phyloP scores from a whole-genome alignment of 2,113 vertebrate species.

The Sorex fumeus region DNA sequence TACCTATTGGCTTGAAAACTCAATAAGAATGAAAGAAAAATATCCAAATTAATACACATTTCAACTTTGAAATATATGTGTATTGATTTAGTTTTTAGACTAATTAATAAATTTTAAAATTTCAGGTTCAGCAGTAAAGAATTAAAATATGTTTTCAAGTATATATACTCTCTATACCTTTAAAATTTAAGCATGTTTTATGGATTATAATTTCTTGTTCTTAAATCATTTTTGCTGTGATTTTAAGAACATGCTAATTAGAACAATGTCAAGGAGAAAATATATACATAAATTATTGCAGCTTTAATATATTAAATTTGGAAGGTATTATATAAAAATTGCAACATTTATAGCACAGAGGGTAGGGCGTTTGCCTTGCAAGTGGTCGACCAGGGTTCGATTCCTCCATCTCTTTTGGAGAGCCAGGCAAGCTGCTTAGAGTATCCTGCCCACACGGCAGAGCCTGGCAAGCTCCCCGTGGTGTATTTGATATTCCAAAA shows the following conservation, averaged over 20 bases:
- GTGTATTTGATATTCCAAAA: no score
- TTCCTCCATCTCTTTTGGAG: no score
- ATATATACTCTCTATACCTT: constrained; percentile 34
- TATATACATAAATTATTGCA: background rate
- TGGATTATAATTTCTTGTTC: constrained; percentile 22
- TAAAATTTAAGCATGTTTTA: constrained; percentile 63
- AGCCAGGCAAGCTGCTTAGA: no score
- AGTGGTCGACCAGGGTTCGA: no score
- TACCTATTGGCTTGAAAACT: constrained; percentile 76
- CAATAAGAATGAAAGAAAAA: constrained; percentile 73
- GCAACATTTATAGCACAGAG: background rate
- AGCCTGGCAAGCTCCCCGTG: no score
- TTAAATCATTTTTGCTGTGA: constrained; percentile 16
- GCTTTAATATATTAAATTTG: constrained; percentile 46
- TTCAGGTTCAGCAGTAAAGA: constrained; percentile 64
- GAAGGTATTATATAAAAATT: background rate
- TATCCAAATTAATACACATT: constrained; percentile 69
- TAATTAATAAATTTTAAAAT: constrained; percentile 69
- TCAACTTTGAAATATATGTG: constrained; percentile 68
- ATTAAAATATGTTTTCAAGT: constrained; percentile 55
- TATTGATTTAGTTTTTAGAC: constrained; percentile 70
- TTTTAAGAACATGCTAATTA: constrained; percentile 52
- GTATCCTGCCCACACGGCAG: no score
- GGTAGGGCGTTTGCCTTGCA: no score
- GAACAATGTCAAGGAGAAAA: constrained; percentile 13